A percentile compares a stretch with the other conserved stretches of the same genome.
These are phyloP conservation scores for Ptychobarbus kaznakovi DNA, from an alignment of 2,797 vertebrate genomes.

Conservation along the genomic window DNA sequence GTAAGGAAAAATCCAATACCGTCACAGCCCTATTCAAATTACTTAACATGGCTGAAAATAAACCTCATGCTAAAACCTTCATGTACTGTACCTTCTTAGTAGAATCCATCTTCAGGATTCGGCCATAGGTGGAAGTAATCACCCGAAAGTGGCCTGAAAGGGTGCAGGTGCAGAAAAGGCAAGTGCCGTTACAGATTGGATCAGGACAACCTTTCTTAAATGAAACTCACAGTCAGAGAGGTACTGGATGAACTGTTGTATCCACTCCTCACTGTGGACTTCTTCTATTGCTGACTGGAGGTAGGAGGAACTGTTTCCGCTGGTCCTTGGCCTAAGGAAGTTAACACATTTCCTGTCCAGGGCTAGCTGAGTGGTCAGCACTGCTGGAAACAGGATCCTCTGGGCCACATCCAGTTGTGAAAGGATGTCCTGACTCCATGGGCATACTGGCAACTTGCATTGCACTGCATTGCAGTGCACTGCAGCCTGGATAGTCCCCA, in stretches of 20 bases:
- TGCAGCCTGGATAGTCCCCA: too few relatives aligned
- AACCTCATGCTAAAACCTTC: too few relatives aligned
- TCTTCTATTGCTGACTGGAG: conserved; percentile 12
- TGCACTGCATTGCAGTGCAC: too few relatives aligned
- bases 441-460: too few relatives aligned
- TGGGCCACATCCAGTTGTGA: background rate
- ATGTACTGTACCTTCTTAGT: too few relatives aligned
- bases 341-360: background rate
- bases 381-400: background rate
- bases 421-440: too few relatives aligned
- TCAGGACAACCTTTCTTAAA: background rate
- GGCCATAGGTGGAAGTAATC: too few relatives aligned
- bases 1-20: too few relatives aligned
- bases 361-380: background rate
- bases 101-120: too few relatives aligned
- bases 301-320: conserved; percentile 10
- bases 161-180: background rate
- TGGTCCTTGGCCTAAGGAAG: background rate
- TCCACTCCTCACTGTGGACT: conserved; percentile 38
- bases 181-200: background rate
- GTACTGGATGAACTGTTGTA: background rate
- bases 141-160: too few relatives aligned
- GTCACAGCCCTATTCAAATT: too few relatives aligned
- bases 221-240: background rate
- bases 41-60: too few relatives aligned